Conservation (phyloP, 2,888 invertebrate genomes). For the Abrostola triplasia region DNA sequence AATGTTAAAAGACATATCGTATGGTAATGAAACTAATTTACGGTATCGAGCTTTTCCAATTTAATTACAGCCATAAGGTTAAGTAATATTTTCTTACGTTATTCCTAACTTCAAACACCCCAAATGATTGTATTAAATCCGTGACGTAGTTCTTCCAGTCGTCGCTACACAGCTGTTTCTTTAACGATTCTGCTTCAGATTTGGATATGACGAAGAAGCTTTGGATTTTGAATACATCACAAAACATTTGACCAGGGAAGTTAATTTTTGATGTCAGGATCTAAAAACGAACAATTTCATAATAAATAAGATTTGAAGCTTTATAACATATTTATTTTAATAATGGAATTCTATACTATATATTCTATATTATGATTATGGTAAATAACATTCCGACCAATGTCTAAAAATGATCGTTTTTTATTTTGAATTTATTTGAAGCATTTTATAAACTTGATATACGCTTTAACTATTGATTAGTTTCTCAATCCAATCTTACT, state of each 20-base stretch:
- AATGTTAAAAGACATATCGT: too few relatives aligned
- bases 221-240: slow-evolving; percentile 73
- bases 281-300: slow-evolving; percentile 59
- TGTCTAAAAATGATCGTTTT: not conserved
- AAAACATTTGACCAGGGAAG: slow-evolving; percentile 78
- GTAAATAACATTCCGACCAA: not conserved
- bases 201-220: slow-evolving; percentile 72
- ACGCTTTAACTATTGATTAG: not conserved
- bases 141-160: slow-evolving; percentile 76
- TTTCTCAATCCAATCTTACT: not conserved
- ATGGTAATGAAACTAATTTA: too few relatives aligned
- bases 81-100: too few relatives aligned
- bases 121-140: slow-evolving; percentile 78
- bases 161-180: slow-evolving; percentile 74
- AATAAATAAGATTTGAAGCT: not conserved
- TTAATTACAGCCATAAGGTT: too few relatives aligned
- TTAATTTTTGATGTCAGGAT: slow-evolving; percentile 78
- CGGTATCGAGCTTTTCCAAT: too few relatives aligned
- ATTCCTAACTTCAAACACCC: slow-evolving; percentile 77
- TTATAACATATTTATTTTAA: not conserved
- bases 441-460: slow-evolving; percentile 2
- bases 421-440: not conserved
- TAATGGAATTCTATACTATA: not conserved
- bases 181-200: slow-evolving; percentile 67
- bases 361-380: not conserved